A percentile compares a stretch with the other conserved stretches of the same genome.
Evolutionary conservation across 2,797 vertebrate species (phyloP).

Genomic region (Sebastes diaconus): DNA sequence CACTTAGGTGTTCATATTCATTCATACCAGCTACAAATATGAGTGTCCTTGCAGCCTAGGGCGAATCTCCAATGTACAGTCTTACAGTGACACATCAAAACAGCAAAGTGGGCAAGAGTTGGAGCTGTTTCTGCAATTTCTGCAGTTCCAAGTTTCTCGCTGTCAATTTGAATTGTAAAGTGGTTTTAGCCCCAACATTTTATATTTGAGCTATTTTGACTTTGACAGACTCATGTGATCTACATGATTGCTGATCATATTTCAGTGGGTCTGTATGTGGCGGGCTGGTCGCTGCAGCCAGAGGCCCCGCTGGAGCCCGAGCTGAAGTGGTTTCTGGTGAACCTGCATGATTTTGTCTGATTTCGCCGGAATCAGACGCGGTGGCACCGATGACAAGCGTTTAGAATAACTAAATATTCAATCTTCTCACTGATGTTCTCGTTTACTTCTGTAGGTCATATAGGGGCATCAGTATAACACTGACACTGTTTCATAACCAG

Average conservation of each 20-base stretch:
- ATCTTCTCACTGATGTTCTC: background rate
- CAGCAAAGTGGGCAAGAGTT: background rate
- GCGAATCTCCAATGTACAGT: background rate
- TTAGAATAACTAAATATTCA: background rate
- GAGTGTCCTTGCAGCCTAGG: conserved; percentile 8
- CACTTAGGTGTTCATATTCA: background rate
- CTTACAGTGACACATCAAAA: conserved; percentile 9
- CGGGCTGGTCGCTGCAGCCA: too few relatives aligned
- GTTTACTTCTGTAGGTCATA: background rate
- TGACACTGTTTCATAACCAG: background rate
- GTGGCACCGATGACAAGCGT: background rate
- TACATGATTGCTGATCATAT: background rate
- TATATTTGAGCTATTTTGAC: conserved; percentile 29
- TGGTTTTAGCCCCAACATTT: background rate
- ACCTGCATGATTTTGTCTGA: too few relatives aligned
- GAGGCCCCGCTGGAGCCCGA: too few relatives aligned
- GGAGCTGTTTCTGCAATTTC: background rate
- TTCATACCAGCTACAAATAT: background rate
- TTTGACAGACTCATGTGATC: background rate
- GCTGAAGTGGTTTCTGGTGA: background rate
- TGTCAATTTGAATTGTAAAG: conserved; percentile 23
- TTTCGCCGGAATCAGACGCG: too few relatives aligned
- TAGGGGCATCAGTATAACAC: background rate
- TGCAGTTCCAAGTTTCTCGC: background rate
- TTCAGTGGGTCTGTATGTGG: too few relatives aligned